Evolutionary conservation across 2,888 invertebrate species (phyloP), one percentile per base, ranked within the genome.

Genomic region (Stomorhina lunata): DNA sequence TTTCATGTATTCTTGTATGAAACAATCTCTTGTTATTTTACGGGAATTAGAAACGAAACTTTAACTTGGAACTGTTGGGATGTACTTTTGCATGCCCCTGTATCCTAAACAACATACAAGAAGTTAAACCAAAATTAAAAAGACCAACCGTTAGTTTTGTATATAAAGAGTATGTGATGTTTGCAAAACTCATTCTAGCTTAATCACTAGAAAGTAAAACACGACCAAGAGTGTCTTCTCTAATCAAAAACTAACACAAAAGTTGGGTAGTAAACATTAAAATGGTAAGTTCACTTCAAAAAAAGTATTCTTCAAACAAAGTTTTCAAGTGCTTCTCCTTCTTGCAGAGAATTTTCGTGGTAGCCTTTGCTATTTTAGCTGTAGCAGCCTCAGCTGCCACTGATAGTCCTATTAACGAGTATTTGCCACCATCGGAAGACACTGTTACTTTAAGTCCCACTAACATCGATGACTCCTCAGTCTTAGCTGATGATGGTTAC

Each of bases 361-460:
- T 66, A 50, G 66, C 66, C 25, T 84, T 84, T 48, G 73, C 79
- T 50, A 25, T 81, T 20, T 48, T 83, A 10, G 82, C 77, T 22
- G 53, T 66, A 34, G 65, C 72, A 15, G 76, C 79, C 5, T 80
- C 81, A 43, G 80, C 81, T 75, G 84, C 85, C 25, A 63, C 79
- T 27, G 84, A 79, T 32, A 73, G 57, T 63, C 84, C 82, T 4
- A 7, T 50, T 50, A 80, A 65, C 71, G 84, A 83, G n/a, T 84
- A 83, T 61, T 66, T 85, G 66, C 80, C 81, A 10, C 72, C 86
- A 34, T 72, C 69, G 2, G 80, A 83, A 73, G 84, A 69, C 72
- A 68, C 76, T 27, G 22, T 59, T 57, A 37, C 40, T 7, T 59
- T 61, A 27, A 22, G 27, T 27, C 2, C 61, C 50, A 53, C 22